phyloP scores from a whole-genome alignment of 2,113 vertebrate species.

The Pandion haliaetus region DNA sequence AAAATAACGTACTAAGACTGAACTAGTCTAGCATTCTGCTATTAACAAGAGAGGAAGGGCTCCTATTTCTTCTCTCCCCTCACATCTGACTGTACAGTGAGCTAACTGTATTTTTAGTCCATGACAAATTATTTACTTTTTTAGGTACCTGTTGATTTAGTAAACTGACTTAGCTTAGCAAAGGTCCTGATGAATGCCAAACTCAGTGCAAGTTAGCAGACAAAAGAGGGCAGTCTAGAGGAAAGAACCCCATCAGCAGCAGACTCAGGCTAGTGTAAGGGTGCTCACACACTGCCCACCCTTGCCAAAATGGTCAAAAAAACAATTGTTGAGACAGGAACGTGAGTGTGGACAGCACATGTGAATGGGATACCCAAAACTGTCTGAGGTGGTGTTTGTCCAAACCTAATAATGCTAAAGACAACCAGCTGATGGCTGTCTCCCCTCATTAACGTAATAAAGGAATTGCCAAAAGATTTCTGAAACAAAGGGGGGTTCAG shows the following conservation, averaged over 20 bases:
- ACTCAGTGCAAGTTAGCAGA: not conserved
- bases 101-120: not conserved
- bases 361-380: not conserved
- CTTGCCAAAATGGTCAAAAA: not conserved
- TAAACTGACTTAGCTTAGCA: not conserved
- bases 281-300: not conserved
- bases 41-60: not conserved
- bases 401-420: not conserved
- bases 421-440: not conserved
- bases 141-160: not conserved
- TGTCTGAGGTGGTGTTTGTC: not conserved
- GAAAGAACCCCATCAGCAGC: not conserved
- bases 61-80: not conserved
- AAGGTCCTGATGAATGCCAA: not conserved
- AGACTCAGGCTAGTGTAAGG: not conserved
- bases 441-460: not conserved
- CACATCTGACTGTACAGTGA: not conserved
- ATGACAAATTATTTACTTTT: not conserved
- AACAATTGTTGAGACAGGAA: not conserved
- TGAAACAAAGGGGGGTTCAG: not conserved
- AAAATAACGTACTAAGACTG: not conserved
- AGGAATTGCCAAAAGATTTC: not conserved
- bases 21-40: not conserved
- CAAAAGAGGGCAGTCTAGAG: not conserved
- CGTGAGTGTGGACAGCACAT: accelerated